Conservation (phyloP, 2,888 invertebrate genomes). For the Latrodectus elegans region DNA sequence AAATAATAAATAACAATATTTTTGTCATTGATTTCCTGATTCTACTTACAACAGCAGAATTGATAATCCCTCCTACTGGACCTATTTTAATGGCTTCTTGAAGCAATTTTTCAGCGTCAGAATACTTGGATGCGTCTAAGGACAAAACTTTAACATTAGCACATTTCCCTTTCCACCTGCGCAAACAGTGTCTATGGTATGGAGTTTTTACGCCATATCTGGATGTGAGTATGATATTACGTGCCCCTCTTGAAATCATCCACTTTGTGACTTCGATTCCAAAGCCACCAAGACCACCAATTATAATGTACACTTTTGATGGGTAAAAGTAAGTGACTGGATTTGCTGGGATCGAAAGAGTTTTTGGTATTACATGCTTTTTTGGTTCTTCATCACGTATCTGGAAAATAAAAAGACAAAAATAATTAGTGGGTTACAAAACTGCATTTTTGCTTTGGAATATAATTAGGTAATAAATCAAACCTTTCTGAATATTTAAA, state of each 20-base stretch:
- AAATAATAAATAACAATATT: no score
- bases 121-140: slow-evolving; percentile 82
- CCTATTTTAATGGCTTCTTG: slow-evolving; percentile 81
- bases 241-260: slow-evolving; percentile 91
- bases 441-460: no score
- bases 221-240: slow-evolving; percentile 88
- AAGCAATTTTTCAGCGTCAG: slow-evolving; percentile 83
- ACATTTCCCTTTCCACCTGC: slow-evolving; percentile 80
- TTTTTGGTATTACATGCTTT: slow-evolving; percentile 72
- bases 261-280: slow-evolving; percentile 94
- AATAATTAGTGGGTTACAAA: no score
- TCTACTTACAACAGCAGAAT: slow-evolving; percentile 87
- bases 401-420: no score
- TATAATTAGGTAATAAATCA: no score
- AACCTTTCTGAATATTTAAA: no score
- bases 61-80: slow-evolving; percentile 91
- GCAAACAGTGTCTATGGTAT: slow-evolving; percentile 90
- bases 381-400: slow-evolving; percentile 86
- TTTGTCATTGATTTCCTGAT: not conserved
- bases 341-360: slow-evolving; percentile 81
- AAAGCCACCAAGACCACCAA: slow-evolving; percentile 94
- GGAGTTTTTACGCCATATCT: slow-evolving; percentile 92
- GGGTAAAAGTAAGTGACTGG: slow-evolving; percentile 85
- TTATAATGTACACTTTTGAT: slow-evolving; percentile 77
- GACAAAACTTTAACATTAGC: slow-evolving; percentile 82